Conservation (phyloP, 1,140 invertebrate genomes). For the Anagrus nilaparvatae region DNA sequence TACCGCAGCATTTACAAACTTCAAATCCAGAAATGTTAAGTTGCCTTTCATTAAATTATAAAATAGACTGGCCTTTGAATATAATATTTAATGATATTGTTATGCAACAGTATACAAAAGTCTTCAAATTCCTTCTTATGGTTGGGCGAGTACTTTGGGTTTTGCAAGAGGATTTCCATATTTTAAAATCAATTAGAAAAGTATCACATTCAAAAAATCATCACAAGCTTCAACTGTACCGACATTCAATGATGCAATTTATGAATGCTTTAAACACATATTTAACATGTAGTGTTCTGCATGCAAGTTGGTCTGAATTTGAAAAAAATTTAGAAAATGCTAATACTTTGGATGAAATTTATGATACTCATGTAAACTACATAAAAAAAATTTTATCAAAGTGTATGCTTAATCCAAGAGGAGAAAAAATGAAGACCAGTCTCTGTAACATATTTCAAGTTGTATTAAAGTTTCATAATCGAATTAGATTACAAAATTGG, state of each 20-base stretch:
- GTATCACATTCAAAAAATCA: conserved; percentile 23
- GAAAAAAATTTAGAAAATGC: conserved; percentile 52
- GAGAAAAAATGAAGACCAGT: conserved; percentile 51
- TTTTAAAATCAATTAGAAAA: conserved; percentile 33
- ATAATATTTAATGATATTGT: conserved; percentile 60
- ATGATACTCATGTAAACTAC: conserved; percentile 56
- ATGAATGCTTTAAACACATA: conserved; percentile 62
- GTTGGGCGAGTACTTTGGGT: conserved; percentile 63
- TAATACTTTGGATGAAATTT: conserved; percentile 55
- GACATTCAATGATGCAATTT: conserved; percentile 63
- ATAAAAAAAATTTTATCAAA: conserved; percentile 58
- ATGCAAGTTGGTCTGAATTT: conserved; percentile 59
- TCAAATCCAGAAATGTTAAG: conserved; percentile 52
- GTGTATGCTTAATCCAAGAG: conserved; percentile 58
- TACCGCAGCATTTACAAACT: conserved; percentile 29
- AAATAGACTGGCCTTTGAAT: conserved; percentile 64
- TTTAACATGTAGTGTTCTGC: conserved; percentile 57
- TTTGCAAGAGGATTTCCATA: conserved; percentile 52
- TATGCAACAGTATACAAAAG: conserved; percentile 55
- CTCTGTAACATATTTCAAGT: conserved; percentile 59
- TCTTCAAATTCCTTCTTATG: conserved; percentile 65
- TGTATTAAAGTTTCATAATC: conserved; percentile 58
- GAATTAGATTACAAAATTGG: conserved; percentile 34
- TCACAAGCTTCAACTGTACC: conserved; percentile 47
- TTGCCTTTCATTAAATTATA: conserved; percentile 56